These are phyloP conservation scores for Diuraphis noxia DNA, from an alignment of 1,140 invertebrate genomes.

Conservation along the genomic window DNA sequence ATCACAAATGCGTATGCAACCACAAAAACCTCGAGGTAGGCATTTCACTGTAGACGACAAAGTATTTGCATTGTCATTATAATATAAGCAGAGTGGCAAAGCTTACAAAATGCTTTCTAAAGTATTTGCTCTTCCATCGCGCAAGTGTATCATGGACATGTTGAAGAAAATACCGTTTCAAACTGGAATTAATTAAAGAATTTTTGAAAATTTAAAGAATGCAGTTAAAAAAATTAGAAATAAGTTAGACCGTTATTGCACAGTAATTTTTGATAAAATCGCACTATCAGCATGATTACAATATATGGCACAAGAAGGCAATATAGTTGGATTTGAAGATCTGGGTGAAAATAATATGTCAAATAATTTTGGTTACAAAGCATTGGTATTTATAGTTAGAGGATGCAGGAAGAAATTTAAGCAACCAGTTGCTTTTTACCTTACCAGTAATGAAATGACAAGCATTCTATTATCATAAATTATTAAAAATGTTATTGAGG, in stretches of 20 bases:
- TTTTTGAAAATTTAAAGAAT: neutral
- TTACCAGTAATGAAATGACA: neutral
- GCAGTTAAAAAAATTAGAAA: neutral
- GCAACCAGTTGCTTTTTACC: neutral
- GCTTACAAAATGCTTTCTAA: neutral
- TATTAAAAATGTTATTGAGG: too few relatives aligned
- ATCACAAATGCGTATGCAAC: neutral
- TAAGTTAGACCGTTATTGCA: neutral
- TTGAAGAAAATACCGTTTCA: neutral
- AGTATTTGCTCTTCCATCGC: neutral
- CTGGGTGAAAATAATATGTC: neutral
- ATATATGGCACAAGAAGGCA: neutral
- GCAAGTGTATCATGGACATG: neutral
- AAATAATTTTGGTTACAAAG: neutral
- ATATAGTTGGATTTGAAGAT: conserved; percentile 16
- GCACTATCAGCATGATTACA: neutral
- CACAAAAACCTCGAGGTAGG: neutral
- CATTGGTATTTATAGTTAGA: conserved; percentile 8
- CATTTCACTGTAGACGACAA: neutral
- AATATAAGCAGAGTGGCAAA: neutral
- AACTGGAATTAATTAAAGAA: conserved; percentile 12
- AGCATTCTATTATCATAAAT: neutral
- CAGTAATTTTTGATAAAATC: conserved; percentile 15
- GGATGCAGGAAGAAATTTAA: neutral
- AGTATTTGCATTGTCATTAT: neutral